Evolutionary conservation across 92 coral and sea anemone genomes (phyloP), one percentile per base, ranked within the genome.

Genomic region (Zoanthus sansibaricus): DNA sequence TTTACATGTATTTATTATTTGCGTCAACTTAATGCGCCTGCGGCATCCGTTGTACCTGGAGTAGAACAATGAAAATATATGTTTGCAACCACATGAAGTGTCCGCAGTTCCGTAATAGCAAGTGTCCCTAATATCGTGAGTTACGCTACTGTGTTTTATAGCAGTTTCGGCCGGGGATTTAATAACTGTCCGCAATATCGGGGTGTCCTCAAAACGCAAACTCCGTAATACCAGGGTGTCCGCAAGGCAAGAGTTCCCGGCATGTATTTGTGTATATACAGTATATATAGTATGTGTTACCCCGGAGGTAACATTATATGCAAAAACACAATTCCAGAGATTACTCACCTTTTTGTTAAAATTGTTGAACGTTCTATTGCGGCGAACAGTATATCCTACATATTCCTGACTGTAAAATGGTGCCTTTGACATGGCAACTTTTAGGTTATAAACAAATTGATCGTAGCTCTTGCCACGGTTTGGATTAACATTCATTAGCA

Each of bases 381-480:
- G 62, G 1, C 55, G 56, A 49, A 54, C 75, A 3, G 11, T 0
- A 15, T 5, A 4, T 44, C 95, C 94, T 42, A 55, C 54, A 84
- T 94, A 94, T 1, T 71, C 78, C 32, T 76, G 49, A 61, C 93
- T 89, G 61, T 77, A 94, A 86, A 94, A 94, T 3, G 98, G 98
- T 25, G 94, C 93, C 71, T 94, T 70, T 2, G 93, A 87, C 87
- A 91, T 92, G 52, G 79, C 87, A 48, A 76, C 79, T 58, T 94
- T 94, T 79, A 94, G 67, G 44, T 89, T 72, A 46, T 76, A 59
- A 21, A 91, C 86, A 85, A 94, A 94, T 47, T 84, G 84, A 56
- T 93, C 79, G 54, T 91, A 86, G 33, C 66, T 82, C 10, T 56
- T 82, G 13, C 93, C 91, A 37, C 86, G 86, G 16, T 85, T 85